Conservation (phyloP, 1,140 invertebrate genomes). For the Drosophila melanica region DNA sequence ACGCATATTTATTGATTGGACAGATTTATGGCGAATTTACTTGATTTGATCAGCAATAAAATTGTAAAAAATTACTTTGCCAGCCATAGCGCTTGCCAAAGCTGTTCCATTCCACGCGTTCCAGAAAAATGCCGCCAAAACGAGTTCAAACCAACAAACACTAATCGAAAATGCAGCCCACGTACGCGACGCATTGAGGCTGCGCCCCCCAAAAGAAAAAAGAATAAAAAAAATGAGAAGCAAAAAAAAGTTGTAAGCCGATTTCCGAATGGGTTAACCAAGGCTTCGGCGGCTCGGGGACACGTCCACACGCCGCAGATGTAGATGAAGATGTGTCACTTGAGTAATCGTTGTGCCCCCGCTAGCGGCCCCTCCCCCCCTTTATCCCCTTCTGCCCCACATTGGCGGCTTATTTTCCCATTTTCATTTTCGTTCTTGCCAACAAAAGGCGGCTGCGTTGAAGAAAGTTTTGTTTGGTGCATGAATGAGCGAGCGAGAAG, state of each 20-base stretch:
- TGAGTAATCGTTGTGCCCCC: constrained; percentile 73
- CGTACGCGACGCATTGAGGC: constrained; percentile 66
- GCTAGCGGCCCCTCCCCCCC: not conserved
- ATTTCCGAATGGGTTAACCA: constrained; percentile 14
- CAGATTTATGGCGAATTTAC: constrained; percentile 1
- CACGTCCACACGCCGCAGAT: constrained; percentile 58
- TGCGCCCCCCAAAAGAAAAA: constrained; percentile 28
- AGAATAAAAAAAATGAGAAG: not conserved
- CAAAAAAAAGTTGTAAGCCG: constrained; percentile 14
- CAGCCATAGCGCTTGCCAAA: not conserved
- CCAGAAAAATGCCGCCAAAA: not conserved
- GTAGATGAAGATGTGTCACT: constrained; percentile 81
- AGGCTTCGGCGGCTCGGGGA: constrained; percentile 18
- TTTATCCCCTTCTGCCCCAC: not conserved
- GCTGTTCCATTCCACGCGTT: constrained; percentile 28
- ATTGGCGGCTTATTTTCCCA: constrained; percentile 53
- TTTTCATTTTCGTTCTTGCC: constrained; percentile 50
- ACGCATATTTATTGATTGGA: not conserved
- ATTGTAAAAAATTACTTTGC: not conserved
- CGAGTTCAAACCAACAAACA: not conserved
- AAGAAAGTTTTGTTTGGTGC: too few relatives aligned
- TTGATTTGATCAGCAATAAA: not conserved
- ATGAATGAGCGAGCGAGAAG: too few relatives aligned
- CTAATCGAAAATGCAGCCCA: constrained; percentile 68
- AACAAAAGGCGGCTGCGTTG: constrained; percentile 38